Evolutionary conservation across 2,113 vertebrate genomes (phyloP).

Genomic region (Camelus dromedarius): DNA sequence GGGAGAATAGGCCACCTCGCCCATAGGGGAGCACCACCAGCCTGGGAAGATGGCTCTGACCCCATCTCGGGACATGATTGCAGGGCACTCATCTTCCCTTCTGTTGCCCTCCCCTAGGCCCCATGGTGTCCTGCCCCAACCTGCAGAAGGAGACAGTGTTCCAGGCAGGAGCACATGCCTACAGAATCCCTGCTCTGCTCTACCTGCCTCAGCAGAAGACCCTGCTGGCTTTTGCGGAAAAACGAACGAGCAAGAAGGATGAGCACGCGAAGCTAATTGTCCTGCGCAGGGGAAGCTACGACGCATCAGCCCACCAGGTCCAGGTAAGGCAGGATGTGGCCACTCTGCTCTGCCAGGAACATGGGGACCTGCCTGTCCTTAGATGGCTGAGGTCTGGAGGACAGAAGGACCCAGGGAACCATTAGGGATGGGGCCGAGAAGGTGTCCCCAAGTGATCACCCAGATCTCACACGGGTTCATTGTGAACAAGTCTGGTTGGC

Average conservation of each 20-base stretch:
- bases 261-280: slow-evolving; percentile 82
- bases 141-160: slow-evolving; percentile 80
- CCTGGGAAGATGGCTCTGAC: not conserved
- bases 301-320: accelerated
- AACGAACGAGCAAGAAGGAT: slow-evolving; percentile 72
- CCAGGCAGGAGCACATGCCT: slow-evolving; percentile 38
- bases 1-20: not conserved
- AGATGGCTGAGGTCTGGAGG: not conserved
- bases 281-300: slow-evolving; percentile 76
- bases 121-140: slow-evolving; percentile 66
- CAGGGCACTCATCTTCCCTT: too few species aligned
- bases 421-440: not conserved
- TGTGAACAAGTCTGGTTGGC: not conserved
- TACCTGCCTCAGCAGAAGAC: slow-evolving; percentile 78
- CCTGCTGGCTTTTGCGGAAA: slow-evolving; percentile 85
- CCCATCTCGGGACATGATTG: not conserved
- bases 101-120: not conserved
- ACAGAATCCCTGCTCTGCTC: slow-evolving; percentile 87
- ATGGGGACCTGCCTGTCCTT: accelerated
- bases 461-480: accelerated
- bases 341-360: accelerated
- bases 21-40: accelerated
- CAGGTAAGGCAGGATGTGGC: slow-evolving; percentile 70
- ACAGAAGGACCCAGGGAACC: not conserved
- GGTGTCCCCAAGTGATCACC: accelerated